Conservation (phyloP, 2,113 vertebrate genomes). For the Salminus brasiliensis region DNA sequence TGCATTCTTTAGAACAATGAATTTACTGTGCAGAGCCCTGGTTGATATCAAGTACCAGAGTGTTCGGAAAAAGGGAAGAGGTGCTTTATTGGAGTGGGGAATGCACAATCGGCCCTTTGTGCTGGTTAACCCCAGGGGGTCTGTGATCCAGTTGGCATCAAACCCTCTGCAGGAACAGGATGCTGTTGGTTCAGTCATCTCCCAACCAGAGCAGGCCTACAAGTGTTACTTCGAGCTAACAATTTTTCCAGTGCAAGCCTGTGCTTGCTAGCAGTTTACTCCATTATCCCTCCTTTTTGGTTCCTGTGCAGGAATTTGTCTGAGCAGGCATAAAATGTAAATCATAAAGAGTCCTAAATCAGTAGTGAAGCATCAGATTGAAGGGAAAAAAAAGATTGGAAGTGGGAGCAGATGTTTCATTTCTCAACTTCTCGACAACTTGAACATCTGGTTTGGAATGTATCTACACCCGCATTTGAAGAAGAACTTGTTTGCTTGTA, state of each 20-base stretch:
- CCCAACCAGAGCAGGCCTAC: not conserved
- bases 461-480: not conserved
- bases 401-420: not conserved
- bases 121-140: slow-evolving; percentile 53
- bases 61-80: not conserved
- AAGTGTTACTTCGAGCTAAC: slow-evolving; percentile 49
- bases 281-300: slow-evolving; percentile 27
- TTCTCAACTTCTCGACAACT: not conserved
- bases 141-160: slow-evolving; percentile 63
- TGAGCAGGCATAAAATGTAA: slow-evolving; percentile 53
- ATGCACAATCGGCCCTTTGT: slow-evolving; percentile 69
- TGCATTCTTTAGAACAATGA: slow-evolving; percentile 49
- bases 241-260: slow-evolving; percentile 61
- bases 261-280: slow-evolving; percentile 59
- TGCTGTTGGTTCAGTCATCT: slow-evolving; percentile 56
- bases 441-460: not conserved
- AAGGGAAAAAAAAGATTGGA: not conserved
- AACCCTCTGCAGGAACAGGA: slow-evolving; percentile 24
- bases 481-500: not conserved
- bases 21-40: slow-evolving; percentile 13
- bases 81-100: slow-evolving; percentile 32
- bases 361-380: not conserved
- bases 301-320: slow-evolving; percentile 47
- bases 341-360: slow-evolving; percentile 62
- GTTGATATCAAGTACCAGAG: slow-evolving; percentile 18